A percentile compares a stretch with the other conserved stretches of the same genome.
Evolutionary conservation across 2,113 vertebrate species (phyloP).

Genomic region (Hippocampus comes): DNA sequence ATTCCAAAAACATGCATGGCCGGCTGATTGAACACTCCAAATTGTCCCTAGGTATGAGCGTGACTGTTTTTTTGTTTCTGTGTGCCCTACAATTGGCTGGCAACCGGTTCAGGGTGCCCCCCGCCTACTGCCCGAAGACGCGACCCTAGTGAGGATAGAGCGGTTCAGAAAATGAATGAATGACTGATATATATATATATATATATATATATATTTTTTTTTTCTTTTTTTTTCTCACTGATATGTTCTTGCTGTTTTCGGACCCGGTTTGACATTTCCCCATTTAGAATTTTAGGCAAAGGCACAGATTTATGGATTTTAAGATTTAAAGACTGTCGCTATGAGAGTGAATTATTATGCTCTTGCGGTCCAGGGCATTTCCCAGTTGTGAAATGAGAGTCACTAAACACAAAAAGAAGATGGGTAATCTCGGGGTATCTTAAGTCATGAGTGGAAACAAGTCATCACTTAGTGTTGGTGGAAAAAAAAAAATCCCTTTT

Average conservation of each 20-base stretch:
- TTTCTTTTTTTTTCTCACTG: background rate
- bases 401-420: constrained; percentile 17
- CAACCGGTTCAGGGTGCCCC: too few species aligned
- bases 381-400: constrained; percentile 17
- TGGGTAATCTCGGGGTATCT: constrained; percentile 47
- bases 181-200: too few species aligned
- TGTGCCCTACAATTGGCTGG: too few species aligned
- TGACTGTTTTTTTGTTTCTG: too few species aligned
- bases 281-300: constrained; percentile 25
- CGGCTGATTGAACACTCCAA: too few species aligned
- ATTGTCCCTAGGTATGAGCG: too few species aligned
- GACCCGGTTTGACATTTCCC: constrained; percentile 50
- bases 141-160: too few species aligned
- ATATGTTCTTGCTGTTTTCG: constrained; percentile 27
- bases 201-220: too few species aligned
- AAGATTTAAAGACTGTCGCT: background rate
- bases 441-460: constrained; percentile 48
- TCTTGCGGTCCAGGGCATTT: background rate
- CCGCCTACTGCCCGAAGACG: too few species aligned
- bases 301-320: background rate
- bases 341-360: background rate
- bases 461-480: constrained; percentile 21
- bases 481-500: constrained; percentile 47
- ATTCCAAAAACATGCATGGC: too few species aligned
- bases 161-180: too few species aligned